These are phyloP conservation scores for Ascaphus truei DNA, from an alignment of 2,113 vertebrate species.

Conservation along the genomic window DNA sequence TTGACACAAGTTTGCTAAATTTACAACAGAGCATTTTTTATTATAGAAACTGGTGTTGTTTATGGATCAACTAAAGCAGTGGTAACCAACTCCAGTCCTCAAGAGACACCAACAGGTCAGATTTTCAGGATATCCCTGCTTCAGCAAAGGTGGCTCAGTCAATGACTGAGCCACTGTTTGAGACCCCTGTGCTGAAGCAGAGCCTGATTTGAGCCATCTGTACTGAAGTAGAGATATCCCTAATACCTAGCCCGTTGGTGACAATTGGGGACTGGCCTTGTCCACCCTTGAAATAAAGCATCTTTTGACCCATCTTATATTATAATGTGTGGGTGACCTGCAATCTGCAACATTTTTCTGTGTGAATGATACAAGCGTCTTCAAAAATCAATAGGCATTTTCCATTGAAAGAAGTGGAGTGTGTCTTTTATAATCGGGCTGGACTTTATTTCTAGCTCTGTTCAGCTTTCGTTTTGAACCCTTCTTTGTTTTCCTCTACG, in stretches of 20 bases:
- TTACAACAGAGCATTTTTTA: too few relatives aligned
- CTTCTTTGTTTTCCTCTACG: background rate
- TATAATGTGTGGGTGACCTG: background rate
- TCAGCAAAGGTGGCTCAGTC: too few relatives aligned
- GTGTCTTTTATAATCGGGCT: background rate
- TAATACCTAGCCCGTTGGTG: too few relatives aligned
- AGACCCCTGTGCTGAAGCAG: too few relatives aligned
- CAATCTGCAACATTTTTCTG: background rate
- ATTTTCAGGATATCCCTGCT: too few relatives aligned
- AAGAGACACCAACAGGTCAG: too few relatives aligned
- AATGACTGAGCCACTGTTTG: too few relatives aligned
- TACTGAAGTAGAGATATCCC: too few relatives aligned
- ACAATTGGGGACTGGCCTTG: too few relatives aligned
- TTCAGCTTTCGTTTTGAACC: background rate
- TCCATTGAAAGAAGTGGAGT: background rate
- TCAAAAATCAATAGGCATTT: slow-evolving; percentile 14
- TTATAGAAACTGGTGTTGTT: background rate
- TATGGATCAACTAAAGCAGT: background rate
- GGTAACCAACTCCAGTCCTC: too few relatives aligned
- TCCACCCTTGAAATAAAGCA: too few relatives aligned
- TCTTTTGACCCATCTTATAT: background rate
- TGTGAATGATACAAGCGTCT: background rate
- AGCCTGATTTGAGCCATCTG: too few relatives aligned
- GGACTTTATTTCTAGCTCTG: background rate
- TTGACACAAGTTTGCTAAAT: background rate